Conservation (phyloP, 2,888 invertebrate genomes). For the Drosophila vallismaia region DNA sequence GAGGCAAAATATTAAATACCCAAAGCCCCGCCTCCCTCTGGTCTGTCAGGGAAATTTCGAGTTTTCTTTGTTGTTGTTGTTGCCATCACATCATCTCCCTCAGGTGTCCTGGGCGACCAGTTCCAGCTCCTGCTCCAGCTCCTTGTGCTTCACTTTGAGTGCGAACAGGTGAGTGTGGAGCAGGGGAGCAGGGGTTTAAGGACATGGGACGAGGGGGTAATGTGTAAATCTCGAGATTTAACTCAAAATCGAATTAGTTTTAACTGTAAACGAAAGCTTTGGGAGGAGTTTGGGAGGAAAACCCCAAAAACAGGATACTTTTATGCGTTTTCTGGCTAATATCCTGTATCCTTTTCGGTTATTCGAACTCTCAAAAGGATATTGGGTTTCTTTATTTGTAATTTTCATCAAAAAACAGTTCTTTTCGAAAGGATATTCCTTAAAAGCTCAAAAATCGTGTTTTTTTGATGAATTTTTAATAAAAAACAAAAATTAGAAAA, state of each 20-base stretch:
- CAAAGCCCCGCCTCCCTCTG: constrained; percentile 39
- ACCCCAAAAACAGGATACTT: not conserved
- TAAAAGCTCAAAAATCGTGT: too few species aligned
- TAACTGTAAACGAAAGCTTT: not conserved
- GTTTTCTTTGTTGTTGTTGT: constrained; percentile 1
- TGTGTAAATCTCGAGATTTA: not conserved
- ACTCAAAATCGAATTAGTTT: constrained; percentile 1
- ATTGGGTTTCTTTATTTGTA: not conserved
- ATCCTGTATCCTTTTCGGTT: not conserved
- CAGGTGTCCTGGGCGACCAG: constrained; percentile 19
- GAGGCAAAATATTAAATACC: constrained; percentile 31
- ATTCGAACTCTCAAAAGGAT: not conserved
- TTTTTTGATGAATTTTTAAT: too few species aligned
- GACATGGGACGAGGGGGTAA: not conserved
- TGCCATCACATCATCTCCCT: constrained; percentile 15
- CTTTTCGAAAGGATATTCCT: too few species aligned
- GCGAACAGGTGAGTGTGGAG: constrained; percentile 43
- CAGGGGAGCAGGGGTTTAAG: too few species aligned
- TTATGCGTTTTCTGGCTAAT: not conserved
- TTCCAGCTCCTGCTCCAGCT: constrained; percentile 5
- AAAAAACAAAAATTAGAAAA: too few species aligned
- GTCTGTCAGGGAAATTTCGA: constrained; percentile 10
- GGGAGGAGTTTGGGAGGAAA: not conserved
- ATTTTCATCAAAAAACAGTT: too few species aligned
- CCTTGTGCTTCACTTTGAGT: constrained; percentile 3